These are phyloP conservation scores for Gortyna flavago DNA, from an alignment of 2,888 invertebrate genomes.

Conservation along the genomic window DNA sequence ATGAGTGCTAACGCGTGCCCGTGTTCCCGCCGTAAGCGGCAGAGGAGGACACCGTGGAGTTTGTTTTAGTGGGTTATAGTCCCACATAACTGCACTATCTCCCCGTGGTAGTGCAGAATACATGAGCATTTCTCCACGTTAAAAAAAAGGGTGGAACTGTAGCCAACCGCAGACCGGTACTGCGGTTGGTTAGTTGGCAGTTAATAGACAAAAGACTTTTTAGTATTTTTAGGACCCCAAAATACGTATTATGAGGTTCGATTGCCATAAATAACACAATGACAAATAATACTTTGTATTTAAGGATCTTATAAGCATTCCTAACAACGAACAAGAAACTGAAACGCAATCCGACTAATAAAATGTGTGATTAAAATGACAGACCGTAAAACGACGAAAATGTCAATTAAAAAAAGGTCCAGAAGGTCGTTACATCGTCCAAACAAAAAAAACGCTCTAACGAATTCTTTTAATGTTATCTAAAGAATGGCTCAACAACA, in stretches of 20 bases:
- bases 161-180: neutral
- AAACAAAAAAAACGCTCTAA: constrained; percentile 6
- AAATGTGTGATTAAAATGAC: constrained; percentile 24
- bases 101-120: too few species aligned
- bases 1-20: too few species aligned
- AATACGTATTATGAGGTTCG: neutral
- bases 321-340: neutral
- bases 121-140: too few species aligned
- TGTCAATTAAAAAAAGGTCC: neutral
- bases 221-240: too few species aligned
- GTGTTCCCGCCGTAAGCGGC: too few species aligned
- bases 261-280: neutral
- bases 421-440: constrained; percentile 3
- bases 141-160: neutral
- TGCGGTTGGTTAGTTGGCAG: neutral
- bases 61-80: too few species aligned
- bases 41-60: too few species aligned
- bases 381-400: constrained; percentile 11
- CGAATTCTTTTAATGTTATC: constrained; percentile 3
- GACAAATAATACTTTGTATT: neutral
- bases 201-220: neutral
- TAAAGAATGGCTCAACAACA: constrained; percentile 4
- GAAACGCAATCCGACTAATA: neutral
- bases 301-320: neutral
- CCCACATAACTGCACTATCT: too few species aligned